Evolutionary conservation across 2,797 vertebrate species (phyloP), one percentile per base, ranked within the genome.

Genomic region (Hybognathus amarus): DNA sequence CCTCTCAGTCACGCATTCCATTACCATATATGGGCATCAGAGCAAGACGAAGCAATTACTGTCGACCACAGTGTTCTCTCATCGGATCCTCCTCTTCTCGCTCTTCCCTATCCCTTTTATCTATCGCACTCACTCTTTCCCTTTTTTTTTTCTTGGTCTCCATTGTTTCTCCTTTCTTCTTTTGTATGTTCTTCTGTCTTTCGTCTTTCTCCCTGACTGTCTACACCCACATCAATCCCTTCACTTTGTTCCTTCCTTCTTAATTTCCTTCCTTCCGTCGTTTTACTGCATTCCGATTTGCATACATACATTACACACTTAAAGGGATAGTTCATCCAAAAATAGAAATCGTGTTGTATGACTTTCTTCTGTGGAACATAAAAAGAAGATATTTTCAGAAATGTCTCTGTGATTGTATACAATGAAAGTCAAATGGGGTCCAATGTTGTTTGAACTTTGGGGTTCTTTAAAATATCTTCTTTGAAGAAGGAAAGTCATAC

Each of bases 11-110:
- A 88, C 84, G 76, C 89, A 90, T 93, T 90, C 87, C 90, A 88
- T 90, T 66, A 79, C 93, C 91, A 86, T 92, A 91, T 89, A 90
- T 85, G 89, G 92, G 75, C 88, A 89, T 10, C 82, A 42, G 87
- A 85, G 89, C 87, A 36, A 82, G 59, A 83, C 24, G 27, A 20
- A 86, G 86, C 82, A 85, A 91, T 89, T 85, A 86, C 86, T 24
- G 85, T 87, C 81, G 85, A 85, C 82, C 86, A 88, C 86, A 84
- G 22, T 86, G 85, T 77, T 64, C 38, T 75, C 84, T 76, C 70
- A 82, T 81, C 69, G 66, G 36, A 66, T 24, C 64, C 59, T 42
- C 33, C 75, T 73, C 76, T 50, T 80, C 78, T 77, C 24, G 20
- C 74, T 40, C 61, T 33, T 52, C 36, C 68, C 30, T 52, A 66